Conservation (phyloP, 2,797 vertebrate genomes). For the Amniataba percoides region DNA sequence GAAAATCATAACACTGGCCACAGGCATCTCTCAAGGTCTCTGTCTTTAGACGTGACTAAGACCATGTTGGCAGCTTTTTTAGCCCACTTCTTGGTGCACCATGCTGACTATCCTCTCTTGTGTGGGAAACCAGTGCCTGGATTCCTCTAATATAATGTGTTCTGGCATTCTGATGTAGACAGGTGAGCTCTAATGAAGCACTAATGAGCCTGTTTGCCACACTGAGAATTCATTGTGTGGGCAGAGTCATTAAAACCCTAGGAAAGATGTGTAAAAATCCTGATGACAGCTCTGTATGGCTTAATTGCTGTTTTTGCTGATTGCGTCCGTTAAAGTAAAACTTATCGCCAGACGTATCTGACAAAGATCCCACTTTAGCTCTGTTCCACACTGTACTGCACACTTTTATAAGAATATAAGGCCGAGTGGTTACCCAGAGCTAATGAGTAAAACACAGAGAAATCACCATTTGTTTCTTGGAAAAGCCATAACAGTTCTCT, state of each 20-base stretch:
- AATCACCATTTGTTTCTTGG: constrained; percentile 61
- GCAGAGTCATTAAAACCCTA: constrained; percentile 41
- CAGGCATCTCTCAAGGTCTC: background rate
- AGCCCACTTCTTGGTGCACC: constrained; percentile 4
- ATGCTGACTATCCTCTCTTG: constrained; percentile 48
- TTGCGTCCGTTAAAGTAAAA: constrained; percentile 26
- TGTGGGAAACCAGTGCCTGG: constrained; percentile 28
- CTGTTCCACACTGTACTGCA: background rate
- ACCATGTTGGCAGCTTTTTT: background rate
- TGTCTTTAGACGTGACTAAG: no score
- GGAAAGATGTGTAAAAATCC: constrained; percentile 31
- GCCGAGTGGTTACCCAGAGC: background rate
- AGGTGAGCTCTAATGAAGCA: constrained; percentile 72
- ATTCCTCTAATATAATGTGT: constrained; percentile 65
- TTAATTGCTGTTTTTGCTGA: constrained; percentile 20
- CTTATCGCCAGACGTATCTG: background rate
- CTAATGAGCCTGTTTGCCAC: constrained; percentile 66
- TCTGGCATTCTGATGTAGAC: constrained; percentile 65
- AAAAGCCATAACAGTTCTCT: constrained; percentile 67
- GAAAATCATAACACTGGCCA: background rate
- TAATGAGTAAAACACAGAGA: constrained; percentile 34
- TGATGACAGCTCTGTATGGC: constrained; percentile 40
- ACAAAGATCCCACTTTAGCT: constrained; percentile 12
- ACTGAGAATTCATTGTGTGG: constrained; percentile 41
- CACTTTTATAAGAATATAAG: no score